Conservation (phyloP, 92 coral and sea anemone species). For the Blastomussa wellsi region DNA sequence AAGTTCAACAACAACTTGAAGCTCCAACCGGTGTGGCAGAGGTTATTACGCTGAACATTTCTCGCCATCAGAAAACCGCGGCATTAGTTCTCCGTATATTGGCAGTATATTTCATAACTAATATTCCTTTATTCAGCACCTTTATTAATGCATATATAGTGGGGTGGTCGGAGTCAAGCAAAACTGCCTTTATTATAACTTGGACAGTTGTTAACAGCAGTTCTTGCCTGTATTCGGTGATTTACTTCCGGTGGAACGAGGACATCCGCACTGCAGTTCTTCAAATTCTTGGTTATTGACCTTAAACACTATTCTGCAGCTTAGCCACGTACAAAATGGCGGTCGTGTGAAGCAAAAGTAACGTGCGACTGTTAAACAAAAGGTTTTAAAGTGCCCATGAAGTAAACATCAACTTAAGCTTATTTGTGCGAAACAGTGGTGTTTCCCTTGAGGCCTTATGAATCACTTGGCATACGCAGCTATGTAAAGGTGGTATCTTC, state of each 20-base stretch:
- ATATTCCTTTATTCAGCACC: constrained; percentile 11
- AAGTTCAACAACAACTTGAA: constrained; percentile 25
- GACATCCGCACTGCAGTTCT: neutral
- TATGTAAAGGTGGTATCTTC: too few species aligned
- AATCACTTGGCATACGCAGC: too few species aligned
- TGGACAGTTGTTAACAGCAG: neutral
- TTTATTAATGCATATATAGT: neutral
- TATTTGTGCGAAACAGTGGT: too few species aligned
- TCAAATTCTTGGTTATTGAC: neutral
- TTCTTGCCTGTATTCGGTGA: neutral
- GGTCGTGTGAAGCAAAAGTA: too few species aligned
- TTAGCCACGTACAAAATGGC: neutral
- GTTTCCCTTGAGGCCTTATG: too few species aligned
- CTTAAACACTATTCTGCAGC: neutral
- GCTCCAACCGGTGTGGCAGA: neutral
- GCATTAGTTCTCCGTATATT: neutral
- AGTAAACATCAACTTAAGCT: too few species aligned
- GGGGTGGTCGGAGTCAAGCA: neutral
- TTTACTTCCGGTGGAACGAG: constrained; percentile 2
- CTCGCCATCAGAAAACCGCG: constrained; percentile 6
- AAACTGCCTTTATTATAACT: neutral
- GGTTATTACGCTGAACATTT: neutral
- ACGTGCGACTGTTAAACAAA: too few species aligned
- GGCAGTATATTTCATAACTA: neutral
- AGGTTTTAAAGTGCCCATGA: too few species aligned